Evolutionary conservation across 1,140 invertebrate species (phyloP), one percentile per base, ranked within the genome.

Genomic region (Dreissena polymorpha): DNA sequence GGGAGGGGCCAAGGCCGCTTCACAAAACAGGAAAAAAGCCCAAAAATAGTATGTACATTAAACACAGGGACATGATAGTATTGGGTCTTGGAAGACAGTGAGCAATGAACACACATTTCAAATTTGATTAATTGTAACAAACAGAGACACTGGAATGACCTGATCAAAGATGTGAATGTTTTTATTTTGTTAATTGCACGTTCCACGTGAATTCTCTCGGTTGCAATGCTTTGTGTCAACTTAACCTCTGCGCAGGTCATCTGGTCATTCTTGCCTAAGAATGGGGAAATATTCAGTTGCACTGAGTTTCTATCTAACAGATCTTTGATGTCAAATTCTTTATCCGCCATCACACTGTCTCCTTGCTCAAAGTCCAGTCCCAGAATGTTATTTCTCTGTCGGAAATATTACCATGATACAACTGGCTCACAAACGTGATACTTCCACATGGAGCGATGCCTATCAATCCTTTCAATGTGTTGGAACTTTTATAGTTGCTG

Each of bases 281-380:
- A 71, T 29, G 84, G 85, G 18, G 85, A 78, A 70, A 84, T 87
- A 23, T 81, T 86, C 14, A 86, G 49, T 21, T 69, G 71, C 5
- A 84, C 25, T 0, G 53, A 27, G 27, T 27, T 70, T 72, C 21
- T 21, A 27, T 81, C 81, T 25, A 84, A 81, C 25, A 84, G 53
- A 49, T 84, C 76, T 55, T 70, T 21, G n/a, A 86, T 85, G 25
- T 51, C 27, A 81, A 86, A 86, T 2, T 81, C 76, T 68, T 78
- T 85, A 29, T 87, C 83, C 0, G 83, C 77, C 83, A 86, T 87
- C 5, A 85, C 51, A 78, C 50, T 68, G 50, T 87, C 86, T 29
- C 84, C 84, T 23, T 67, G 14, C 0, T 85, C n/a, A 67, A 82
- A 77, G 1, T n/a, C 16, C 21, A 73, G 25, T 6, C 65, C 14